phyloP scores from a whole-genome alignment of 2,797 vertebrate genomes.

The Dallia pectoralis region DNA sequence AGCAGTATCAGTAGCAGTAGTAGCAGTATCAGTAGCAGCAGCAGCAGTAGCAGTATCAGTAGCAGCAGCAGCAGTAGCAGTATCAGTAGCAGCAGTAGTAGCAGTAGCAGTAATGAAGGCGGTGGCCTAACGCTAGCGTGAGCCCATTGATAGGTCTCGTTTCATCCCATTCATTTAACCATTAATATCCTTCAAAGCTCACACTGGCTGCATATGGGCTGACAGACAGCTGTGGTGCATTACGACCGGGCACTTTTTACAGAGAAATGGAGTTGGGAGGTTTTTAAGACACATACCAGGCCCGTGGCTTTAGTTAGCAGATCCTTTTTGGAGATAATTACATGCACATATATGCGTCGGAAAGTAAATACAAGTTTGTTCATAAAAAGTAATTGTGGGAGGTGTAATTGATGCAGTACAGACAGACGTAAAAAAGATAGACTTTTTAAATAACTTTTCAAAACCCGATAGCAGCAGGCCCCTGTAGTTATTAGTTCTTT shows the following conservation, averaged over 20 bases:
- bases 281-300: background rate
- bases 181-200: constrained; percentile 17
- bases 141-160: constrained; percentile 4
- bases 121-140: background rate
- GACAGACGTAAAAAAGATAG: constrained; percentile 23
- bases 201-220: background rate
- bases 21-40: background rate
- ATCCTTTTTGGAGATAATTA: constrained; percentile 59
- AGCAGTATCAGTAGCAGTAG: background rate
- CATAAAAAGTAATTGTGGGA: constrained; percentile 61
- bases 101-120: background rate
- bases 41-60: no score
- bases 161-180: constrained; percentile 15
- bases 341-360: constrained; percentile 50
- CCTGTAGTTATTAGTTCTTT: background rate
- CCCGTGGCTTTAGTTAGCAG: background rate
- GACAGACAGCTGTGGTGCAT: constrained; percentile 6
- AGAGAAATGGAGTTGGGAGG: background rate
- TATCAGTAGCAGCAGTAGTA: background rate
- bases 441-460: background rate
- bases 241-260: background rate
- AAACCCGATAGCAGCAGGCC: background rate
- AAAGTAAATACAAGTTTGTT: constrained; percentile 62
- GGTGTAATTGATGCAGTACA: constrained; percentile 33
- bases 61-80: no score